Evolutionary conservation across 1,140 invertebrate genomes (phyloP), one percentile per base, ranked within the genome.

Genomic region (Atta colombica): DNA sequence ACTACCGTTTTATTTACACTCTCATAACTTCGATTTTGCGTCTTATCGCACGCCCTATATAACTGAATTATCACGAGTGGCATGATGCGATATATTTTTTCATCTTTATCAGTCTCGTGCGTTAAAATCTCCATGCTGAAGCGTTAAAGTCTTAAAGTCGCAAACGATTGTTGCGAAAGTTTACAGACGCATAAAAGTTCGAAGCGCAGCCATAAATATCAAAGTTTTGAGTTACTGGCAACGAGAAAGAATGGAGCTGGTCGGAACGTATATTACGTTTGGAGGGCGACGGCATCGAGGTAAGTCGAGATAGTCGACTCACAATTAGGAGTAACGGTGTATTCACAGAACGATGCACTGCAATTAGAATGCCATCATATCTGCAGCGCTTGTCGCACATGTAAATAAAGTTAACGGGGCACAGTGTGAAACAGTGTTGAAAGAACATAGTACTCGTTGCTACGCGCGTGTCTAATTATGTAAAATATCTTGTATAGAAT

Each of bases 341-440:
- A 84, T 60, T 61, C 25, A 45, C 65, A 74, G 65, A 81, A 81
- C 65, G 63, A 71, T 81, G 78, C 78, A 81, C 53, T 81, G 35
- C 51, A 74, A 60, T 25, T 74, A 60, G 55, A 71, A 82, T 77
- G 8, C 49, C 74, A n/a, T 69, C 53, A 16, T 80, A 68, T 74
- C 68, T 74, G 35, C 35, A 39, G 35, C 35, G 35, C 35, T 39
- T 72, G 66, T 82, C 53, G 35, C 55, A 25, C 25, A 84, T 74
- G 55, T 71, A 81, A 81, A 81, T 81, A 65, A 51, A 39, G 65
- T 60, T 81, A 81, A 81, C 35, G 63, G 18, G 49, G 31, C n/a
- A 28, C 75, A 12, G 58, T 60, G 77, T 68, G 63, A 69, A 65
- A 69, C 28, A 45, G 49, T 25, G 45, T 39, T 55, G 31, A 55